Percentiles rank a stretch among this genome's conserved stretches.
Evolutionary conservation across 1,140 invertebrate species (phyloP).

Genomic region (Carposina sasakii): DNA sequence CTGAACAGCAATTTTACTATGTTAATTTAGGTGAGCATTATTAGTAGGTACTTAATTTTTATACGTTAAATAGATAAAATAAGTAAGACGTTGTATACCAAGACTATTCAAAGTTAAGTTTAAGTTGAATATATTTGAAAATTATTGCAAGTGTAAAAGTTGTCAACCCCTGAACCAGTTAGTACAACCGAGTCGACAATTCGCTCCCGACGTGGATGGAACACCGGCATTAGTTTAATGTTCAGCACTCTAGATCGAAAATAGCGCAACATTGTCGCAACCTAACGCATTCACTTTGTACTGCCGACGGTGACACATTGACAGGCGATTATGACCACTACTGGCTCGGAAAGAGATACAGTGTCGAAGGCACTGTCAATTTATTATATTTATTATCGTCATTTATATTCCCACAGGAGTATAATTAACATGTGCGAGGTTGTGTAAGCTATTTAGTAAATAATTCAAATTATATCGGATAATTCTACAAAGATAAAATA

Average conservation of each 20-base stretch:
- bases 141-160: conserved; percentile 24
- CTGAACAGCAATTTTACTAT: no score
- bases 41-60: no score
- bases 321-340: conserved; percentile 54
- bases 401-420: background rate
- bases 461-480: background rate
- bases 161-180: conserved; percentile 26
- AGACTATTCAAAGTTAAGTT: no score
- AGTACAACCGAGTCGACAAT: conserved; percentile 42
- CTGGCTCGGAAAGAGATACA: conserved; percentile 5
- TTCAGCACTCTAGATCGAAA: conserved; percentile 48
- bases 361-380: background rate
- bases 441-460: background rate
- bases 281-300: conserved; percentile 42
- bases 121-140: no score
- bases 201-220: conserved; percentile 51
- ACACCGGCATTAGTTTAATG: conserved; percentile 49
- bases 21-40: no score
- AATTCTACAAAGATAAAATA: background rate
- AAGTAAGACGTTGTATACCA: no score
- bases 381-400: background rate
- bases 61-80: no score
- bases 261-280: conserved; percentile 32
- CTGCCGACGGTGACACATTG: conserved; percentile 36
- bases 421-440: background rate